These are phyloP conservation scores for Gorsachius goisagi DNA, from an alignment of 2,113 vertebrate species.

Conservation along the genomic window DNA sequence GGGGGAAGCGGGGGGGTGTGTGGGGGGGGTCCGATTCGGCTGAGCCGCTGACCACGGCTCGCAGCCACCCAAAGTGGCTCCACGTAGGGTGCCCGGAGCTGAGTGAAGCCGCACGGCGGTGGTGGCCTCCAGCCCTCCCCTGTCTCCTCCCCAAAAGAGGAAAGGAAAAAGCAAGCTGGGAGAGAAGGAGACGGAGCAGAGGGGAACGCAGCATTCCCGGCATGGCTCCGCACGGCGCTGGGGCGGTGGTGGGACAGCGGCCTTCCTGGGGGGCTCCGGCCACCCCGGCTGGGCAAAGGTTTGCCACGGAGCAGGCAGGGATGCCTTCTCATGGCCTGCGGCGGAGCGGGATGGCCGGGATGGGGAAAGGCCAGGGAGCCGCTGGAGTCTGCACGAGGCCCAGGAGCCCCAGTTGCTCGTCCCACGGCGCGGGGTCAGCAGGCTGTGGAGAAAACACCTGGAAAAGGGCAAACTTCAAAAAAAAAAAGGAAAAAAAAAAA, in stretches of 20 bases:
- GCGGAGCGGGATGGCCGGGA: not conserved
- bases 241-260: not conserved
- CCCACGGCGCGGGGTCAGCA: not conserved
- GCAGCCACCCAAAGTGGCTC: not conserved
- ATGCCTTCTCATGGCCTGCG: not conserved
- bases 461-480: not conserved
- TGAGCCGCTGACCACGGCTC: not conserved
- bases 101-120: not conserved
- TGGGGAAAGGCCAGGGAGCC: not conserved
- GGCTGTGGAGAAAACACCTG: not conserved
- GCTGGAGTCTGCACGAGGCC: not conserved
- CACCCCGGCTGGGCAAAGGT: not conserved
- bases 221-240: not conserved
- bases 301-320: not conserved
- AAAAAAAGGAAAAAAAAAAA: not conserved
- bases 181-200: not conserved
- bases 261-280: not conserved
- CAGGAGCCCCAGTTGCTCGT: not conserved
- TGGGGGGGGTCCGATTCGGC: not conserved
- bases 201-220: not conserved
- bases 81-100: not conserved
- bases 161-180: not conserved
- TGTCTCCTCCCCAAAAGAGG: slow-evolving; percentile 38
- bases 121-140: not conserved
- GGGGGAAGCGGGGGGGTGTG: not conserved